Percentiles rank a stretch among this genome's conserved stretches.
phyloP scores from a whole-genome alignment of 2,888 invertebrate species.

The Thymelicus lineola region DNA sequence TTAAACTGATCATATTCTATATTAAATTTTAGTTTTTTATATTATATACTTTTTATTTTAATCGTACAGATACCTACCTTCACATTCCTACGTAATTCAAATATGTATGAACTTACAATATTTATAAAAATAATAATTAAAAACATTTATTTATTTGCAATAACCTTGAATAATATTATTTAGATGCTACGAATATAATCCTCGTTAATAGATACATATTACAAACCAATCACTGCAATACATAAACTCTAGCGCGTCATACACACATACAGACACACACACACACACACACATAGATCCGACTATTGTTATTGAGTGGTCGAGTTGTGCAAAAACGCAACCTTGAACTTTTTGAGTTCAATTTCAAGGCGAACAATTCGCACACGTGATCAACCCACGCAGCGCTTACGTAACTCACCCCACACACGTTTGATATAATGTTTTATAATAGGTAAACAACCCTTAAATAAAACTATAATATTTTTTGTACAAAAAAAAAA shows the following conservation, averaged over 20 bases:
- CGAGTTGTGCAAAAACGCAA: constrained; percentile 74
- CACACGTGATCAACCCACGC: constrained; percentile 65
- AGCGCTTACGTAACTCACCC: constrained; percentile 69
- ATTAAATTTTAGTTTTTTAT: too few relatives aligned
- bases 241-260: constrained; percentile 38
- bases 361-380: constrained; percentile 73
- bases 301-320: constrained; percentile 66
- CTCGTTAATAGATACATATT: constrained; percentile 31
- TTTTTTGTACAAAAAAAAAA: too few relatives aligned
- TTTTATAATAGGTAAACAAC: neutral
- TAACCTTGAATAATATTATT: too few relatives aligned
- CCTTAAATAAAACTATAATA: neutral
- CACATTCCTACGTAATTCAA: too few relatives aligned
- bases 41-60: too few relatives aligned
- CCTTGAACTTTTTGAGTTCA: constrained; percentile 82
- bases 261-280: constrained; percentile 42
- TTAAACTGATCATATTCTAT: too few relatives aligned
- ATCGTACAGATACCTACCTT: too few relatives aligned
- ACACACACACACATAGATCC: constrained; percentile 49
- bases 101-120: too few relatives aligned
- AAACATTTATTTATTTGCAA: too few relatives aligned
- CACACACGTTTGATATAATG: constrained; percentile 12
- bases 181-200: neutral
- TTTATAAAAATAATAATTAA: too few relatives aligned
- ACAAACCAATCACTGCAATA: constrained; percentile 39